Conservation (phyloP, 2,113 vertebrate genomes). For the Thoracochromis brauschi region DNA sequence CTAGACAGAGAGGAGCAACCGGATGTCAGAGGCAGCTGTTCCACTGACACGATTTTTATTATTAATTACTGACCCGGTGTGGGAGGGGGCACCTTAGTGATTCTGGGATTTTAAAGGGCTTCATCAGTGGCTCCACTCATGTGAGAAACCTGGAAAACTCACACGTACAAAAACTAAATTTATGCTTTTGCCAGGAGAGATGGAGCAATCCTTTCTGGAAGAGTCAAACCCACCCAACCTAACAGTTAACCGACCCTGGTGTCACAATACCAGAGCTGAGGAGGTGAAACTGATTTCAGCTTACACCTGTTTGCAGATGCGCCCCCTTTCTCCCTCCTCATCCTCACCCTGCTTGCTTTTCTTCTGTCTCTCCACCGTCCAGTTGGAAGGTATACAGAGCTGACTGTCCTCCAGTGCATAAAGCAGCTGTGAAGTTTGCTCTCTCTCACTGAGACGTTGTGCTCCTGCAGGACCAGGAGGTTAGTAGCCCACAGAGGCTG, state of each 20-base stretch:
- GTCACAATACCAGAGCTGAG: conserved; percentile 22
- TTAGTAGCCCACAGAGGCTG: not conserved
- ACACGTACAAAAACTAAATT: not conserved
- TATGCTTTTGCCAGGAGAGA: not conserved
- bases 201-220: not conserved
- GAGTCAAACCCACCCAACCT: not conserved
- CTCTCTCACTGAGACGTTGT: not conserved
- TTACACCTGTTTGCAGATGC: conserved; percentile 19
- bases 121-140: not conserved
- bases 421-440: not conserved
- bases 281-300: conserved; percentile 62
- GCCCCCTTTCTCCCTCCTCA: not conserved
- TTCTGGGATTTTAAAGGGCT: not conserved
- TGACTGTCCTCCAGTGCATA: not conserved
- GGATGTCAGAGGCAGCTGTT: conserved; percentile 27
- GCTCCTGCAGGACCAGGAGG: not conserved
- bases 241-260: not conserved
- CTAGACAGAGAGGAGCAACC: not conserved
- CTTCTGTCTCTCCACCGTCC: not conserved
- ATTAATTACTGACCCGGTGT: not conserved
- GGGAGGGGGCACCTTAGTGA: not conserved
- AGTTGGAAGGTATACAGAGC: not conserved
- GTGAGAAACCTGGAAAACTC: not conserved
- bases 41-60: conserved; percentile 1
- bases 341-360: not conserved